A percentile compares a stretch with the other conserved stretches of the same genome.
Evolutionary conservation across 2,113 vertebrate genomes (phyloP).

Genomic region (Stigmatopora argus): DNA sequence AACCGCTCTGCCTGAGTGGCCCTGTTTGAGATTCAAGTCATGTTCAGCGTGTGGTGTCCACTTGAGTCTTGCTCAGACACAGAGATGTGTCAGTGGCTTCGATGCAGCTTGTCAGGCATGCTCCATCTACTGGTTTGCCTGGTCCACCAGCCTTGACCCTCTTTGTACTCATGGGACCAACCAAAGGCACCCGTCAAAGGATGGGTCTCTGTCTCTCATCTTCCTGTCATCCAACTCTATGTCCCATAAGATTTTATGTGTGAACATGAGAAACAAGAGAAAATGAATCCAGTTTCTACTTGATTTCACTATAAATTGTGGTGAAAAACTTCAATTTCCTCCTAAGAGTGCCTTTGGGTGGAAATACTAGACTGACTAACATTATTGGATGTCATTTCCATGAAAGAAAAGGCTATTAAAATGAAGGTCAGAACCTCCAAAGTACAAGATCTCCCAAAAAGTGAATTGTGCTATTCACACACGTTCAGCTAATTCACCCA

Average conservation of each 20-base stretch:
- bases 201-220: constrained; percentile 52
- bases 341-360: constrained; percentile 19
- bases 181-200: constrained; percentile 59
- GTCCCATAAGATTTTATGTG: constrained; percentile 59
- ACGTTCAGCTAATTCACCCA: constrained; percentile 17
- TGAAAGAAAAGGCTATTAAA: constrained; percentile 54
- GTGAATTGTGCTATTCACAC: constrained; percentile 11
- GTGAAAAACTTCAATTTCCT: constrained; percentile 15
- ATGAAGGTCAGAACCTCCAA: constrained; percentile 50
- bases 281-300: constrained; percentile 43
- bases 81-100: constrained; percentile 63
- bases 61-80: constrained; percentile 56
- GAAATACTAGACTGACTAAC: constrained; percentile 43
- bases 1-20: constrained; percentile 39
- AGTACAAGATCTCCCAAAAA: constrained; percentile 22
- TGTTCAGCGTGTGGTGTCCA: constrained; percentile 51
- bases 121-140: constrained; percentile 49
- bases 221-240: constrained; percentile 52
- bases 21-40: constrained; percentile 51
- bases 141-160: constrained; percentile 47
- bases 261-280: constrained; percentile 62
- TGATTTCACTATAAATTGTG: constrained; percentile 23
- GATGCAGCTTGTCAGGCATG: constrained; percentile 72
- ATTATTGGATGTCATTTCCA: constrained; percentile 59
- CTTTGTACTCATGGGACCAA: constrained; percentile 52